A percentile compares a stretch with the other conserved stretches of the same genome.
Conservation (phyloP, 92 coral and sea anemone genomes). For the Porites cylindrica region DNA sequence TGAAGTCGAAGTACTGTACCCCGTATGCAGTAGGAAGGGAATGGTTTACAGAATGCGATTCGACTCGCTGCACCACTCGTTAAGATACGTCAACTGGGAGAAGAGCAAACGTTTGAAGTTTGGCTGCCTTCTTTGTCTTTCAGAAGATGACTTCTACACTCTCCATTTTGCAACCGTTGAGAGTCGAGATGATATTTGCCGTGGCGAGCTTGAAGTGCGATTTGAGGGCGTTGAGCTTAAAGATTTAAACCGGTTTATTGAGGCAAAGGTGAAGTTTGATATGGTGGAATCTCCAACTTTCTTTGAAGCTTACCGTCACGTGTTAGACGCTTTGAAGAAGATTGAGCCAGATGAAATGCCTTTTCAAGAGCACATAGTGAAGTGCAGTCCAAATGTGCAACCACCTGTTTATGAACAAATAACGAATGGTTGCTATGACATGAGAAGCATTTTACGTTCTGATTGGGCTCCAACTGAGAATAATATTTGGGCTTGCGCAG, state of each 20-base stretch:
- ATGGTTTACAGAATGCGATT: slow-evolving; percentile 78
- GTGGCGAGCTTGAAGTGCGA: slow-evolving; percentile 84
- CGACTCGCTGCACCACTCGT: slow-evolving; percentile 47
- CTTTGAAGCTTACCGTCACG: slow-evolving; percentile 91
- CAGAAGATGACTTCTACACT: slow-evolving; percentile 73
- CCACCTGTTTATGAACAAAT: background rate
- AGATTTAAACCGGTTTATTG: slow-evolving; percentile 34
- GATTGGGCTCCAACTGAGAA: background rate
- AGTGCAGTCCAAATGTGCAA: slow-evolving; percentile 43
- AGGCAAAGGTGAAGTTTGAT: slow-evolving; percentile 53
- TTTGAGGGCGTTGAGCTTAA: slow-evolving; percentile 64
- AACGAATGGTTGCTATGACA: background rate
- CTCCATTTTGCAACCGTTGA: slow-evolving; percentile 83
- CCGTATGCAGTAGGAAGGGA: slow-evolving; percentile 65
- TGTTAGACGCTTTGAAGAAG: slow-evolving; percentile 70
- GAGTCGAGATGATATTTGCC: slow-evolving; percentile 65
- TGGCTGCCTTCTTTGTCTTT: slow-evolving; percentile 86
- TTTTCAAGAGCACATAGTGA: slow-evolving; percentile 81
- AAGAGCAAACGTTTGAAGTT: slow-evolving; percentile 72
- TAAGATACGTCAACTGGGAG: slow-evolving; percentile 73
- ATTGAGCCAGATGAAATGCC: slow-evolving; percentile 66
- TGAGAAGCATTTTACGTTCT: slow-evolving; percentile 6
- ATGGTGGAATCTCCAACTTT: slow-evolving; percentile 91
- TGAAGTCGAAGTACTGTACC: slow-evolving; percentile 69
- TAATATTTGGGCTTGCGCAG: too few species aligned